A percentile compares a stretch with the other conserved stretches of the same genome.
These are phyloP conservation scores for Nephrotoma guestfalica DNA, from an alignment of 2,888 invertebrate genomes.

Conservation along the genomic window DNA sequence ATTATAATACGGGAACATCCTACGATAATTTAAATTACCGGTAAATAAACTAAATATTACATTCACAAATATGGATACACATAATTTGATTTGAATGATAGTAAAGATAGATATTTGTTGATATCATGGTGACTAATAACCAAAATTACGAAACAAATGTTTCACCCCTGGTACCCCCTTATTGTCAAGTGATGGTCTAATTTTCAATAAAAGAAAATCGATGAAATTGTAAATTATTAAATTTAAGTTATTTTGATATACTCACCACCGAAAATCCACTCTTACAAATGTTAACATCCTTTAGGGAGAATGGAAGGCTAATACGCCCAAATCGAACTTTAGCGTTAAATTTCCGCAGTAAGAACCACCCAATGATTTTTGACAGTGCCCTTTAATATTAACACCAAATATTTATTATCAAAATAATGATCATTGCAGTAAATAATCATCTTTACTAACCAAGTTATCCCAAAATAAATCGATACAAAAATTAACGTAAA, in stretches of 20 bases:
- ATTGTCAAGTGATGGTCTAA: not conserved
- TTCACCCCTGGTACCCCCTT: not conserved
- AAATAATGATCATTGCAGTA: not conserved
- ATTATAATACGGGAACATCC: too few species aligned
- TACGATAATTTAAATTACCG: too few species aligned
- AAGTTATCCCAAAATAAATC: constrained; percentile 45
- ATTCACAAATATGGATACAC: too few species aligned
- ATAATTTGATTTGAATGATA: too few species aligned
- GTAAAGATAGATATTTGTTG: not conserved
- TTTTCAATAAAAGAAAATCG: not conserved
- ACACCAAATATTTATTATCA: not conserved
- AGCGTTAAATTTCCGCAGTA: constrained; percentile 64
- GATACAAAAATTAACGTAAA: constrained; percentile 26
- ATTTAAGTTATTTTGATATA: constrained; percentile 13
- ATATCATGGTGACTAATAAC: not conserved
- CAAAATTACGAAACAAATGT: not conserved
- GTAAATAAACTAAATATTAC: too few species aligned
- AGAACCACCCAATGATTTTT: constrained; percentile 59
- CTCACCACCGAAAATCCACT: constrained; percentile 64
- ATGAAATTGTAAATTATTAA: not conserved
- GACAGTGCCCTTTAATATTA: constrained; percentile 53
- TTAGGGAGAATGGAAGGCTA: constrained; percentile 62
- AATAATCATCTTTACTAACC: constrained; percentile 33
- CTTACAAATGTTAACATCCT: constrained; percentile 67
- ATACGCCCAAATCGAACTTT: constrained; percentile 68